Evolutionary conservation across 2,888 invertebrate species (phyloP), one percentile per base, ranked within the genome.

Genomic region (Sinohyriopsis cumingii): DNA sequence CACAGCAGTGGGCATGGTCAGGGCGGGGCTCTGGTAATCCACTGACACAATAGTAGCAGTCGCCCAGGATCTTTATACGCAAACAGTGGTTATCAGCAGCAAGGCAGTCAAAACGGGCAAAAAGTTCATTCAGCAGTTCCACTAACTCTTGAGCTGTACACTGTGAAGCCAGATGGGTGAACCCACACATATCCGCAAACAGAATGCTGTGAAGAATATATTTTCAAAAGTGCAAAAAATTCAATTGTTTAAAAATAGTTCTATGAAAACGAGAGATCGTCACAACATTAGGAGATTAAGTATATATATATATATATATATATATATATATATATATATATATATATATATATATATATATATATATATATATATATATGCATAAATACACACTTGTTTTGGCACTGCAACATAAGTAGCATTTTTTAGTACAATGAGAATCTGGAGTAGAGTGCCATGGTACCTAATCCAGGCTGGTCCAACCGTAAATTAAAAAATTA

Each of bases 141-240:
- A 98, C 97, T 80, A 98, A 93, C 90, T 98, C 97, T 90, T 97
- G 96, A 64, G 98, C 97, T 68, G 96, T 96, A 91, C 88, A 88
- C 71, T 88, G 86, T 0, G 87, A 86, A 0, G 97, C 96, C 83
- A 97, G 96, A 67, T 97, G 97, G 7, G 98, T 98, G 90, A 98
- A 98, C 67, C 98, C 98, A 67, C 98, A 98, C 89, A 98, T 98
- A 91, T 98, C 98, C 45, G 98, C 98, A 91, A 98, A 98, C 78
- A 98, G 93, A 89, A 98, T 98, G 91, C 96, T 96, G 92, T 28
- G 82, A 82, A 57, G 56, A 59, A 45, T 12, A 45, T 45, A 45
- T 45, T 45, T 45, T 45, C 12, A 45, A 45, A 45, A 12, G 2
- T 45, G 45, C 9, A 45, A 45, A 45, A 45, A 45, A 1, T 45